Percentiles rank a stretch among this genome's conserved stretches.
Evolutionary conservation across 2,797 vertebrate genomes (phyloP).

Genomic region (Yasuhikotakia modesta): DNA sequence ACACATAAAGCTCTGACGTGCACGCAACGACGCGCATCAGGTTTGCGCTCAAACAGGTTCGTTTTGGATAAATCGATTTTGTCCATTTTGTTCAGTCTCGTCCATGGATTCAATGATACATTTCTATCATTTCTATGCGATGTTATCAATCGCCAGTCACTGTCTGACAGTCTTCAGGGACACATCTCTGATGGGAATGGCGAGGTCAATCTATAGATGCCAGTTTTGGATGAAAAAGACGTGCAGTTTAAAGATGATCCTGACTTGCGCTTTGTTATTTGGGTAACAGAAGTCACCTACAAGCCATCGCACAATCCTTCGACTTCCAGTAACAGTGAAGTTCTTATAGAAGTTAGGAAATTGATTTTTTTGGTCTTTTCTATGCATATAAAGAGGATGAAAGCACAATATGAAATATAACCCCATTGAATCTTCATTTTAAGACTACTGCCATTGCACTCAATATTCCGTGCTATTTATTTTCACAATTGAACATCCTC

Average conservation of each 20-base stretch:
- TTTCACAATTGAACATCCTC: conserved; percentile 78
- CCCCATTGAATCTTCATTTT: conserved; percentile 24
- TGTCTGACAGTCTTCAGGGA: conserved; percentile 18
- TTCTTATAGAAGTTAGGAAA: conserved; percentile 18
- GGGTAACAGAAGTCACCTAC: conserved; percentile 21
- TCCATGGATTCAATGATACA: conserved; percentile 43
- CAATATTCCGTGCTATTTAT: conserved; percentile 81
- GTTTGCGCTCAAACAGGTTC: conserved; percentile 53
- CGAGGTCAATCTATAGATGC: neutral
- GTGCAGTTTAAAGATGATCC: conserved; percentile 19
- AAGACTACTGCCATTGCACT: conserved; percentile 74
- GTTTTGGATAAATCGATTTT: conserved; percentile 42
- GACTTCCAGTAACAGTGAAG: no score
- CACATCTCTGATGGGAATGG: conserved; percentile 13
- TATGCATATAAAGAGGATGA: conserved; percentile 16
- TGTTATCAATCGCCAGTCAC: conserved; percentile 64
- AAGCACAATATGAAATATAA: conserved; percentile 32
- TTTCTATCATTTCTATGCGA: conserved; percentile 65
- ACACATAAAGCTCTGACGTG: neutral
- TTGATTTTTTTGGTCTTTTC: conserved; percentile 21
- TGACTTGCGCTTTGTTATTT: conserved; percentile 4
- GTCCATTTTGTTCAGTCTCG: conserved; percentile 54
- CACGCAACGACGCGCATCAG: conserved; percentile 15
- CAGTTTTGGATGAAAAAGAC: conserved; percentile 25
- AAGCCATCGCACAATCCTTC: neutral